Evolutionary conservation across 2,113 vertebrate genomes (phyloP).

Genomic region (Circaetus gallicus): DNA sequence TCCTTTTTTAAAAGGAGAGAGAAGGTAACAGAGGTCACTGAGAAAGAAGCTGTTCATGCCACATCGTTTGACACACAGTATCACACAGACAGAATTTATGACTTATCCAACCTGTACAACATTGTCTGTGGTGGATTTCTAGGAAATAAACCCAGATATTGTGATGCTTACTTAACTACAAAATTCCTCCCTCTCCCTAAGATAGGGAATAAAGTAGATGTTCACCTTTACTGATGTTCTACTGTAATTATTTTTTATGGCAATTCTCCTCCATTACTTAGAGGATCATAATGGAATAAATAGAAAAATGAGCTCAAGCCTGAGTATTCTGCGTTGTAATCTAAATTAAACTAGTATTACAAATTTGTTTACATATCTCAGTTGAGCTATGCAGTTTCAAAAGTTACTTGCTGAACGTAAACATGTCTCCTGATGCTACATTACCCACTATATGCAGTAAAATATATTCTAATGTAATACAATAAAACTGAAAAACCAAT

Average conservation of each 20-base stretch:
- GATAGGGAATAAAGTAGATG: background rate
- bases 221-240: background rate
- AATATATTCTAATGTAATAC: conserved; percentile 52
- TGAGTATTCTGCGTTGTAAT: conserved; percentile 37
- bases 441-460: conserved; percentile 7
- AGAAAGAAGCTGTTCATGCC: background rate
- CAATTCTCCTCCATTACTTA: conserved; percentile 30
- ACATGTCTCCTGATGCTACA: conserved; percentile 14
- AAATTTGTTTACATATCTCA: conserved; percentile 54
- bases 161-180: background rate
- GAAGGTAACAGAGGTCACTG: background rate
- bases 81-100: background rate
- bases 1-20: background rate
- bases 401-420: conserved; percentile 46
- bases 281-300: conserved; percentile 27
- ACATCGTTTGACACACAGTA: background rate
- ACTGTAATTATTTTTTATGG: conserved; percentile 31
- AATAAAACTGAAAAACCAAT: conserved; percentile 68
- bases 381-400: conserved; percentile 24
- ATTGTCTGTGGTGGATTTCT: background rate
- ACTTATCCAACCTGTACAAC: background rate
- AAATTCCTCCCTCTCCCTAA: background rate
- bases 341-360: conserved; percentile 63
- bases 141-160: background rate
- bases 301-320: conserved; percentile 49